phyloP scores from a whole-genome alignment of 2,113 vertebrate species.

The Motacilla alba region DNA sequence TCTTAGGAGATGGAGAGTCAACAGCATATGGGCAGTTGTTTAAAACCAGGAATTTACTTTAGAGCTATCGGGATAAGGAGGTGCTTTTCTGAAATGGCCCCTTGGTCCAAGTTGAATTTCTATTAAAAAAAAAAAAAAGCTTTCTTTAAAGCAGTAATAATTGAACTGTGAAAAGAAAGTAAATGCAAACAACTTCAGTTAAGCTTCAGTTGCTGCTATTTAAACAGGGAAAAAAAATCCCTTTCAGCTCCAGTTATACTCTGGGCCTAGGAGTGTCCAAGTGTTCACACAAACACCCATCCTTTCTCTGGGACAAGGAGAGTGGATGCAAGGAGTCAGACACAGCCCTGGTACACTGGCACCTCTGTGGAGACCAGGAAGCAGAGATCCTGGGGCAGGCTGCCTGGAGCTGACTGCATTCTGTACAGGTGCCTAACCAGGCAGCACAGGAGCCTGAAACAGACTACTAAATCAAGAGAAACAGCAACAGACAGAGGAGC shows the following conservation, averaged over 20 bases:
- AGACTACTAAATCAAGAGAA: background rate
- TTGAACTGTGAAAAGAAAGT: background rate
- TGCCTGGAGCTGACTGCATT: background rate
- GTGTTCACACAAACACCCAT: background rate
- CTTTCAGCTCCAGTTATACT: background rate
- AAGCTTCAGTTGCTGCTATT: background rate
- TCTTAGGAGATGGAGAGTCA: background rate
- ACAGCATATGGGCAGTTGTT: background rate
- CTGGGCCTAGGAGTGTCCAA: background rate
- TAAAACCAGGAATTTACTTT: background rate
- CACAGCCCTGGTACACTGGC: accelerated
- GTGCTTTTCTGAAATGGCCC: background rate
- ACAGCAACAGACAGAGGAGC: background rate
- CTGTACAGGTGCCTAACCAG: background rate
- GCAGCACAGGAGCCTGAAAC: background rate
- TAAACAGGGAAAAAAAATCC: background rate
- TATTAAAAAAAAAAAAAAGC: background rate
- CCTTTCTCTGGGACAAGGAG: background rate
- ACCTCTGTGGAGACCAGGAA: background rate
- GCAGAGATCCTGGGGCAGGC: background rate
- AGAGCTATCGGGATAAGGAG: background rate
- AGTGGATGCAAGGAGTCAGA: background rate
- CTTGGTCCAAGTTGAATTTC: background rate
- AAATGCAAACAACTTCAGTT: background rate
- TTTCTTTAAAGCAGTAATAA: background rate